phyloP scores from a whole-genome alignment of 1,140 invertebrate species.

The Spodoptera litura region DNA sequence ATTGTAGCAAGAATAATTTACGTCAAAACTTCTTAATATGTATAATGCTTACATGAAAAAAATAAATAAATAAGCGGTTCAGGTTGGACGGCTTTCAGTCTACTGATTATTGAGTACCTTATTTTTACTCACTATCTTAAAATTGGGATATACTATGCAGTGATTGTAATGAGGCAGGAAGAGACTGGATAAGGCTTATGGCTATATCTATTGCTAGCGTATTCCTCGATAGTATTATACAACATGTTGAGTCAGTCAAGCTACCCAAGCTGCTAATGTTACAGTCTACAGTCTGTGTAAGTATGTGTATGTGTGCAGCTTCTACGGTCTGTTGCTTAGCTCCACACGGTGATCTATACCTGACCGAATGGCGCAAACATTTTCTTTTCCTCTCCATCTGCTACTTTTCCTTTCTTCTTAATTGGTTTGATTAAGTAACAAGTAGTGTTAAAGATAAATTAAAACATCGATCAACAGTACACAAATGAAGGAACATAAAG shows the following conservation, averaged over 20 bases:
- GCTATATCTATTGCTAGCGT: not conserved
- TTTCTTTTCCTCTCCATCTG: slow-evolving; percentile 89
- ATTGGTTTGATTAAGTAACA: slow-evolving; percentile 84
- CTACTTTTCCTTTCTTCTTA: slow-evolving; percentile 89
- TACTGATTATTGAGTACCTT: too few species aligned
- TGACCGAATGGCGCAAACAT: slow-evolving; percentile 92
- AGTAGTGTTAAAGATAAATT: slow-evolving; percentile 59
- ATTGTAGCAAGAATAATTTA: not conserved
- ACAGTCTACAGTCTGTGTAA: not conserved
- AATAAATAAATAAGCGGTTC: not conserved
- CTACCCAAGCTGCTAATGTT: slow-evolving; percentile 16
- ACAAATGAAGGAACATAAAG: slow-evolving; percentile 2
- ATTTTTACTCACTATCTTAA: not conserved
- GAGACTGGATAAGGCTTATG: not conserved
- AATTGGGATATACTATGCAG: slow-evolving; percentile 1
- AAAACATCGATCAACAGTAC: slow-evolving; percentile 40
- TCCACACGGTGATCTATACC: slow-evolving; percentile 80
- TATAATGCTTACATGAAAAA: not conserved
- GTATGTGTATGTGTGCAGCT: slow-evolving; percentile 4
- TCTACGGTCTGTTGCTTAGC: slow-evolving; percentile 11
- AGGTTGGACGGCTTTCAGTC: not conserved
- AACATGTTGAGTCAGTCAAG: not conserved
- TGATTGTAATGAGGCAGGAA: not conserved
- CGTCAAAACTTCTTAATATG: not conserved
- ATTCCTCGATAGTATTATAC: not conserved